Percentiles rank a stretch among this genome's conserved stretches.
These are phyloP conservation scores for Myathropa florea DNA, from an alignment of 2,888 invertebrate species.

Conservation along the genomic window DNA sequence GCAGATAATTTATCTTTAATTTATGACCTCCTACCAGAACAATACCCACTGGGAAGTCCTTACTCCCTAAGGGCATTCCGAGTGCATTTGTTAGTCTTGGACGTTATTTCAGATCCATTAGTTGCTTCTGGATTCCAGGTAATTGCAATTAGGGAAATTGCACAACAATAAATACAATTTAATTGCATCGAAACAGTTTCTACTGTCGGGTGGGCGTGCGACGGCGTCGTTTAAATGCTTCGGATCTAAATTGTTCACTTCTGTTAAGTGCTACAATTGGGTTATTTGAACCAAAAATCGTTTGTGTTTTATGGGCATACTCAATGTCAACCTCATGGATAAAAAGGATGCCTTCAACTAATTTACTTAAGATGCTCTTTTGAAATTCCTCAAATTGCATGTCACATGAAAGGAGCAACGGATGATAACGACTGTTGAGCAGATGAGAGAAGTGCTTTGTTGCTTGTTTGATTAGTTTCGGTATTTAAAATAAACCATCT, in stretches of 20 bases:
- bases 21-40: not conserved
- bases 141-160: slow-evolving; percentile 6
- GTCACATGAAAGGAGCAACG: no score
- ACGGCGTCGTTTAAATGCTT: not conserved
- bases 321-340: no score
- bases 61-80: not conserved
- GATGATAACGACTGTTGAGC: no score
- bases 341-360: no score
- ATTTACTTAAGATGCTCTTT: no score
- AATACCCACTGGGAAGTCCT: not conserved
- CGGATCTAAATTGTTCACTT: not conserved
- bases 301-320: not conserved
- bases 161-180: slow-evolving; percentile 21
- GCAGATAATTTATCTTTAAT: not conserved
- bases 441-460: no score
- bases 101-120: slow-evolving; percentile 19
- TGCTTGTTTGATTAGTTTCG: no score
- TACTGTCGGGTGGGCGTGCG: not conserved
- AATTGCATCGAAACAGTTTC: slow-evolving; percentile 5
- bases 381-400: no score
- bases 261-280: not conserved
- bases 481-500: no score
- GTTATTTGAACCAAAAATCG: not conserved
- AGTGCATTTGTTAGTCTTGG: slow-evolving; percentile 8
- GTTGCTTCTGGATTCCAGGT: slow-evolving; percentile 6